Evolutionary conservation across 92 coral and sea anemone species (phyloP), one percentile per base, ranked within the genome.

Genomic region (Galaxea fascicularis): DNA sequence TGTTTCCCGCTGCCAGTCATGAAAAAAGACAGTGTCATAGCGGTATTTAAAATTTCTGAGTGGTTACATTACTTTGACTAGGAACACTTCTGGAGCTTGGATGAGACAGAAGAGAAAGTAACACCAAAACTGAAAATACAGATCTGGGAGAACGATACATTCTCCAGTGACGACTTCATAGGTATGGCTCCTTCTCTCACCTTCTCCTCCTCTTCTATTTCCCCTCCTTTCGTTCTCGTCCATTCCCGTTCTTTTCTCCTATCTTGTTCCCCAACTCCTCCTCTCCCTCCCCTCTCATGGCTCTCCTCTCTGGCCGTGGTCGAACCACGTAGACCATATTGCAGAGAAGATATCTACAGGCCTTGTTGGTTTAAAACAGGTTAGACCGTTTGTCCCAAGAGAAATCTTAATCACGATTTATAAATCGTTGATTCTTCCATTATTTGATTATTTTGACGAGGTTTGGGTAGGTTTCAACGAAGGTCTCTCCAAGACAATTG

Each of bases 141-240:
- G 74, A 90, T 95, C 35, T 95, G 98, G 98, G 98, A 95, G 44
- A 94, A 94, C 76, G 98, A 95, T 60, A 88, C 90, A 3, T 93
- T 95, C 80, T 89, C 94, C 10, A 76, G 80, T 49, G 98, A 95
- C 71, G 98, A 95, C 82, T 95, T 95, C 84, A 83, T 95, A 22
- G 98, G 98, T 95, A 85, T 52, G 84, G 4, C 0, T 4, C 4
- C 10, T 24, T 13, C 11, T 20, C 71, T 26, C 27, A 27, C 18
- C 69, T 22, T 25, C 24, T 63, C 69, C 31, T 63, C 24, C 24
- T 63, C 35, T 63, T 9, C 8, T 63, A 4, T 11, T 63, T 22
- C 15, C 69, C 24, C 24, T 58, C 24, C 64, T 58, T 18, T 58
- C 24, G 0, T 57, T 57, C 15, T 58, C n/a, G n/a, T n/a, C n/a